phyloP scores from a whole-genome alignment of 2,797 vertebrate species.

The Bryconaethiops microstoma region DNA sequence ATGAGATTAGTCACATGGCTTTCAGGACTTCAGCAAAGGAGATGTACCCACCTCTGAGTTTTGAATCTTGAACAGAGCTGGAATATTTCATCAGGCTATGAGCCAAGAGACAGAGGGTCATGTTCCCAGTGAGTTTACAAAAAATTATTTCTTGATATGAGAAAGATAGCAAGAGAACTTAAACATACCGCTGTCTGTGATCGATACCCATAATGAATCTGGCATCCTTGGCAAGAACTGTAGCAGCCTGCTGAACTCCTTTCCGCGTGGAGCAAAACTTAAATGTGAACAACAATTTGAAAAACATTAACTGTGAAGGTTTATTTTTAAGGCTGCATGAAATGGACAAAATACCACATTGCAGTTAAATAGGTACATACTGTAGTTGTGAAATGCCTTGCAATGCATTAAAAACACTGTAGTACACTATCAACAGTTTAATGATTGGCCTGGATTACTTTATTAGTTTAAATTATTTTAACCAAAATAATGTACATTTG shows the following conservation, averaged over 20 bases:
- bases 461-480: too few species aligned
- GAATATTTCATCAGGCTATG: constrained; percentile 86
- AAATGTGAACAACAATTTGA: too few species aligned
- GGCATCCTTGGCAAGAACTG: constrained; percentile 90
- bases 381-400: too few species aligned
- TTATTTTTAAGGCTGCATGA: too few species aligned
- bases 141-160: neutral
- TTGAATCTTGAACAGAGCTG: constrained; percentile 87
- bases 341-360: too few species aligned
- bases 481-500: too few species aligned
- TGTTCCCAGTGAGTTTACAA: neutral
- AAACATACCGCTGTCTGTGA: constrained; percentile 89
- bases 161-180: neutral
- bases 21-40: neutral
- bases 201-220: constrained; percentile 87
- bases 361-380: too few species aligned
- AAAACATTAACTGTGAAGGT: too few species aligned
- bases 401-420: too few species aligned
- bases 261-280: constrained; percentile 98
- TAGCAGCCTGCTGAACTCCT: constrained; percentile 93
- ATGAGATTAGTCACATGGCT: neutral
- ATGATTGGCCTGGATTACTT: too few species aligned
- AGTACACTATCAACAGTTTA: too few species aligned
- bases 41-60: constrained; percentile 85
- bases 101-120: constrained; percentile 25